These are phyloP conservation scores for Spodoptera frugiperda DNA, from an alignment of 1,140 invertebrate species.

Conservation along the genomic window DNA sequence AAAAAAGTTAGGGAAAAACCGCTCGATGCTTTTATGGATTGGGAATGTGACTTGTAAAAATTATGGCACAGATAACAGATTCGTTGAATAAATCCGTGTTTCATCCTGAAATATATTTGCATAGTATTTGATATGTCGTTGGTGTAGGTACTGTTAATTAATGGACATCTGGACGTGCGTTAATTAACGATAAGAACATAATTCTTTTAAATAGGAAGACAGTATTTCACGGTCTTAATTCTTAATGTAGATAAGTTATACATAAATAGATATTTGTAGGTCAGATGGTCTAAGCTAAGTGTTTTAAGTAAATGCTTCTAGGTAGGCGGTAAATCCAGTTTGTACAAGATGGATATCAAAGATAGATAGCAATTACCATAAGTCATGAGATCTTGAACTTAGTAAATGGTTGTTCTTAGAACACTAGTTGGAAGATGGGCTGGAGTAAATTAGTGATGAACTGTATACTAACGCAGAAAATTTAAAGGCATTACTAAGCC, in stretches of 20 bases:
- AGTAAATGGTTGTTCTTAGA: slow-evolving; percentile 14
- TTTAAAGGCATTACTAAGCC: no score
- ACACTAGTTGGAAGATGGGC: slow-evolving; percentile 5
- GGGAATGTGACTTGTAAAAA: slow-evolving; percentile 55
- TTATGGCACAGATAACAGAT: slow-evolving; percentile 46
- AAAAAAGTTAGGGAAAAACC: slow-evolving; percentile 65
- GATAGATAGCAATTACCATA: slow-evolving; percentile 15
- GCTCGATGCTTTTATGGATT: slow-evolving; percentile 57
- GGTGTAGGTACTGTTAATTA: background rate
- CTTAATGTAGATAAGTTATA: background rate
- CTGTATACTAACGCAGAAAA: no score
- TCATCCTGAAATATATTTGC: slow-evolving; percentile 21
- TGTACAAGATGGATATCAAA: slow-evolving; percentile 10
- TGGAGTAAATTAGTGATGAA: background rate
- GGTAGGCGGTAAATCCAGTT: slow-evolving; percentile 12
- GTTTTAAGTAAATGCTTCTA: slow-evolving; percentile 13
- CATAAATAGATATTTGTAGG: no score
- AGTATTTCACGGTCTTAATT: no score
- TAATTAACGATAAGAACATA: no score
- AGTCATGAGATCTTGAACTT: slow-evolving; percentile 26
- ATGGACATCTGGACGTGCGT: background rate
- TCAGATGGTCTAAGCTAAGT: slow-evolving; percentile 1
- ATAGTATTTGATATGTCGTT: background rate
- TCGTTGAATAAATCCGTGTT: slow-evolving; percentile 18
- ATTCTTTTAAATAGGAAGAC: no score